These are phyloP conservation scores for Catharus fuscescens DNA, from an alignment of 2,113 vertebrate species.

Conservation along the genomic window DNA sequence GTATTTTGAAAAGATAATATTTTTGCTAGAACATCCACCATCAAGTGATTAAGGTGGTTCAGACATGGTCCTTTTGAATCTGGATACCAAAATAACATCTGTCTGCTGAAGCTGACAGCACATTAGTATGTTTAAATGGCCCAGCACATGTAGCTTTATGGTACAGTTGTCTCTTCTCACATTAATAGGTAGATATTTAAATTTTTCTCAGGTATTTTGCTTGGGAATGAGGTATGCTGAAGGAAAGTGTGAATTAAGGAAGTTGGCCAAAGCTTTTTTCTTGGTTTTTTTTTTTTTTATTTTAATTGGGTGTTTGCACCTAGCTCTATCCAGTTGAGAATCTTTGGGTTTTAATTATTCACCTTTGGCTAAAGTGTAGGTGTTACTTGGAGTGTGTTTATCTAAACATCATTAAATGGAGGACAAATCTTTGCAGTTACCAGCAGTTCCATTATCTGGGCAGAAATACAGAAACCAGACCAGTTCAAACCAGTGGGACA, in stretches of 20 bases:
- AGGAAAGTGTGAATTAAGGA: background rate
- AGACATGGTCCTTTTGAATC: background rate
- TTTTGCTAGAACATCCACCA: background rate
- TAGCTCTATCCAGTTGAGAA: background rate
- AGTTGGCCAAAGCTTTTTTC: background rate
- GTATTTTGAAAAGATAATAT: background rate
- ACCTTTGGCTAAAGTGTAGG: background rate
- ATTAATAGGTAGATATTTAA: background rate
- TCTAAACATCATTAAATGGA: fast-evolving
- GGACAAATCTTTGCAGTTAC: background rate
- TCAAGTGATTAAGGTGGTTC: background rate
- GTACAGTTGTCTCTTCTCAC: background rate
- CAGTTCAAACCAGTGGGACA: background rate
- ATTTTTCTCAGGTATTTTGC: background rate
- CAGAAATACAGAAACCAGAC: background rate
- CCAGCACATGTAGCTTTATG: background rate
- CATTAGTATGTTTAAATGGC: background rate
- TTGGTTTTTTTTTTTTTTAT: background rate
- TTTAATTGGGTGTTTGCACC: background rate
- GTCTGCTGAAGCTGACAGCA: background rate
- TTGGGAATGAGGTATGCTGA: background rate
- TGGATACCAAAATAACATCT: background rate
- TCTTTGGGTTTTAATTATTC: background rate
- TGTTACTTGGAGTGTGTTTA: background rate
- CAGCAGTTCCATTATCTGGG: background rate